Conservation (phyloP, 2,113 vertebrate genomes). For the Hiodon tergisus region DNA sequence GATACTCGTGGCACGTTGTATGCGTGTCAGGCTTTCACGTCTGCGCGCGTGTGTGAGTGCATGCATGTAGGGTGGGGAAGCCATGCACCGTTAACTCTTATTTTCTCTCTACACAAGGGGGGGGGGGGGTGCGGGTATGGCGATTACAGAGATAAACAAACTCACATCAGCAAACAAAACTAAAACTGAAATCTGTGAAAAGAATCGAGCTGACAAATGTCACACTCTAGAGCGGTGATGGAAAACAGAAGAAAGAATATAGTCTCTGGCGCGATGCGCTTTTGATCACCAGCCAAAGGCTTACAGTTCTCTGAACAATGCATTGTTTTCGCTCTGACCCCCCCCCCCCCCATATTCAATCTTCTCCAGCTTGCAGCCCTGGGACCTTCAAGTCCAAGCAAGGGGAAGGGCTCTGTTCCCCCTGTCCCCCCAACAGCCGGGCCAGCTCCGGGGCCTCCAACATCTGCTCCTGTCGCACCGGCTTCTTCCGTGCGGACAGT, state of each 20-base stretch:
- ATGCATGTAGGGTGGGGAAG: not conserved
- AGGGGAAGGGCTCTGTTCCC: slow-evolving; percentile 78
- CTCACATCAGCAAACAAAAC: not conserved
- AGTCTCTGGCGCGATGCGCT: not conserved
- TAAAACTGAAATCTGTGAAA: not conserved
- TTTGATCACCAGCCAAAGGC: no score
- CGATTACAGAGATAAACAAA: not conserved
- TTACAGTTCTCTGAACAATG: not conserved
- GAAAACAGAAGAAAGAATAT: not conserved
- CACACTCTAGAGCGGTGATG: not conserved
- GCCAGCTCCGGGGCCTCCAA: slow-evolving; percentile 75
- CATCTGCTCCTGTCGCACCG: slow-evolving; percentile 78
- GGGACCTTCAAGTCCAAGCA: slow-evolving; percentile 93
- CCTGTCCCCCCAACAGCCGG: slow-evolving; percentile 85
- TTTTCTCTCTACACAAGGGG: not conserved
- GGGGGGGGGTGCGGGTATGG: not conserved
- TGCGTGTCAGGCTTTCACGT: not conserved
- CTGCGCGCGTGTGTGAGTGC: not conserved
- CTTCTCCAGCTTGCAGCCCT: slow-evolving; percentile 71
- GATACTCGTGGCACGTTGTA: no score
- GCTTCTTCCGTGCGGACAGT: slow-evolving; percentile 84
- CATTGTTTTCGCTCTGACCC: not conserved
- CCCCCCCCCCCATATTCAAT: not conserved
- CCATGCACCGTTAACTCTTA: not conserved
- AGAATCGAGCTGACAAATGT: not conserved